Evolutionary conservation across 2,888 invertebrate species (phyloP).

Genomic region (Stramonita haemastoma): DNA sequence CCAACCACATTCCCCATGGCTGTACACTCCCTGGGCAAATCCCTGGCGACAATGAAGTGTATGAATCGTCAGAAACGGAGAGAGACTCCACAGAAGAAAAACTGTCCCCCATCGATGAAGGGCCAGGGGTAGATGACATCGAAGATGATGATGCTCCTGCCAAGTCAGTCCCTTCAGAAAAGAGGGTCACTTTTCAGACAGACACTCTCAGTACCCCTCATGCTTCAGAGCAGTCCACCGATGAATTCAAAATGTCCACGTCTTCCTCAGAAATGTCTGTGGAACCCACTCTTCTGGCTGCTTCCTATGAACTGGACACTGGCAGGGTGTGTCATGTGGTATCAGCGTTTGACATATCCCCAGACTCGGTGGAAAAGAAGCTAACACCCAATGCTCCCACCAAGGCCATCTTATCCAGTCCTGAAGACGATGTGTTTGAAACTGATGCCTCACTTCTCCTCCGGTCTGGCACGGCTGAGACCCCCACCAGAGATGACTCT

Average conservation of each 20-base stretch:
- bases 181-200: constrained; percentile 68
- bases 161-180: constrained; percentile 54
- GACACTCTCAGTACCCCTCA: constrained; percentile 53
- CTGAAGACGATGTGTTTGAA: constrained; percentile 78
- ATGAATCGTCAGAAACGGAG: constrained; percentile 71
- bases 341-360: constrained; percentile 74
- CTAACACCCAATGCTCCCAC: constrained; percentile 82
- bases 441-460: constrained; percentile 66
- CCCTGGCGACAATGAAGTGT: constrained; percentile 67
- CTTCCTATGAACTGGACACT: constrained; percentile 85
- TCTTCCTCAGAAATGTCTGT: constrained; percentile 92
- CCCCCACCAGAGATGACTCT: constrained; percentile 57
- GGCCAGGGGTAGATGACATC: constrained; percentile 57
- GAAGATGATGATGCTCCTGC: constrained; percentile 61
- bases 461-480: constrained; percentile 49
- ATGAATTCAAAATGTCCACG: constrained; percentile 74
- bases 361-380: constrained; percentile 75
- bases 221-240: constrained; percentile 65
- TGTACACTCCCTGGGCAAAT: constrained; percentile 63
- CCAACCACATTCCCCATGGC: constrained; percentile 62
- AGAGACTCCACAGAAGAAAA: constrained; percentile 72
- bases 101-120: constrained; percentile 70
- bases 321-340: constrained; percentile 78
- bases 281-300: constrained; percentile 88
- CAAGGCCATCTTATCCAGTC: constrained; percentile 75